phyloP scores from a whole-genome alignment of 1,140 invertebrate genomes.

The Lordiphosa stackelbergi region DNA sequence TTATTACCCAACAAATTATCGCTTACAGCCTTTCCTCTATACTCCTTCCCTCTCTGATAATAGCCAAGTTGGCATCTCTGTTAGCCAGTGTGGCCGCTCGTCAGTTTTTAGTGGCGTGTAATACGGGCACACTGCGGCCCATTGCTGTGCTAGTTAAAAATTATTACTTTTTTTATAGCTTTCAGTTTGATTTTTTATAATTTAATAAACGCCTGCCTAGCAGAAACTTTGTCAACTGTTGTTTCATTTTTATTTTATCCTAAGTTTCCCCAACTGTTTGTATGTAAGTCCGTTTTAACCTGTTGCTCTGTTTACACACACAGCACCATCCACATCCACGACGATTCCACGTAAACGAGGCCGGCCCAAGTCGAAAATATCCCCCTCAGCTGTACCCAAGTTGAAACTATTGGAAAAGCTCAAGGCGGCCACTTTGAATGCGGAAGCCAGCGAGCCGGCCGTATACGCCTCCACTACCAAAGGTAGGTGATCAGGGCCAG shows the following conservation, averaged over 20 bases:
- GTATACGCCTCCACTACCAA: constrained; percentile 72
- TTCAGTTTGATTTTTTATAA: constrained; percentile 13
- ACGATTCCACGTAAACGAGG: constrained; percentile 63
- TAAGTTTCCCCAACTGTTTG: constrained; percentile 1
- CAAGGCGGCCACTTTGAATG: constrained; percentile 44
- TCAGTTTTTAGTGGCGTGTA: too few relatives aligned
- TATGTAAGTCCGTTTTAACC: constrained; percentile 36
- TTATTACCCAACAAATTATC: too few relatives aligned
- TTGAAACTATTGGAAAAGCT: constrained; percentile 56
- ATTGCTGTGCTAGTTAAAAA: too few relatives aligned
- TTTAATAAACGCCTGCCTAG: constrained; percentile 34
- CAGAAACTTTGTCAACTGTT: constrained; percentile 29
- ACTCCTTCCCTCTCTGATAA: too few relatives aligned
- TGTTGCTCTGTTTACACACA: constrained; percentile 31
- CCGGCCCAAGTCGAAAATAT: constrained; percentile 46
- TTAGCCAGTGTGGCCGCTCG: too few relatives aligned
- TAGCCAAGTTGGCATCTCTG: too few relatives aligned
- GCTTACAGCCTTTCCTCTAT: too few relatives aligned
- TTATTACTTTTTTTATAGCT: constrained; percentile 17
- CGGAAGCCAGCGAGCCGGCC: constrained; percentile 50
- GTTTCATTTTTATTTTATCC: constrained; percentile 39
- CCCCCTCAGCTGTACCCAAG: constrained; percentile 36
- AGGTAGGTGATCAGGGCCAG: constrained; percentile 32
- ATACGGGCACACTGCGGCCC: too few relatives aligned
- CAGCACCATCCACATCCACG: constrained; percentile 32